Base-by-base conservation (phyloP, 1,140 invertebrate genomes). In the Bombus fervidus region DNA sequence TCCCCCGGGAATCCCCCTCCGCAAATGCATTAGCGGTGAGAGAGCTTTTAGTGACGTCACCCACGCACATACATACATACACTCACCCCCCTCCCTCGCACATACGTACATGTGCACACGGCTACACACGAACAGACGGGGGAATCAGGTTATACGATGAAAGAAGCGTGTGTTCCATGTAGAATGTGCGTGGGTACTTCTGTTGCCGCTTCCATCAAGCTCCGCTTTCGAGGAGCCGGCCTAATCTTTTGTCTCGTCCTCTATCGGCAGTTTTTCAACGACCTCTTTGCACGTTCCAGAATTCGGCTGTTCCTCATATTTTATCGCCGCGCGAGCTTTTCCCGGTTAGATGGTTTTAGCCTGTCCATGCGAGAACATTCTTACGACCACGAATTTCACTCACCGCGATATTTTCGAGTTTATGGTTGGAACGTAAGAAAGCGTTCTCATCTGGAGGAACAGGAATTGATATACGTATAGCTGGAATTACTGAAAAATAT, bases 1-100 rank as follows among this genome's bases (percentile, higher is more conserved):
- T 91, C 86, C 90, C 89, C 91, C 89, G 89, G 89, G 87, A 91
- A 91, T 92, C 88, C 86, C 92, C 90, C 93, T 91, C 91, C 89
- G 89, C 94, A 94, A 94, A 95, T 95, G 94, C 94, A 95, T 95
- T 95, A 95, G 94, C 93, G 92, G 92, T 91, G 91, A 94, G 92
- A 94, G 94, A 94, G 94, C 94, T 95, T 95, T 95, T 94, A 95
- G 94, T 94, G 94, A 94, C 94, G 93, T 95, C 93, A 94, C 92
- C 89, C 90, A 89, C 91, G 91, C 91, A 89, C 86, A 86, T 25
- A 73, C 59, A 66, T 47, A 64, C 41, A 71, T 71, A 78, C 68
- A 76, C 78, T 81, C 31, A 28, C 15, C 47, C 47, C 47, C 18
- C 5, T 22, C 47, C 6, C 18, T 53, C 10, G 6, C 34, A 59